Base-by-base conservation (phyloP, 2,113 vertebrate species). In the Salvelinus namaycush region DNA sequence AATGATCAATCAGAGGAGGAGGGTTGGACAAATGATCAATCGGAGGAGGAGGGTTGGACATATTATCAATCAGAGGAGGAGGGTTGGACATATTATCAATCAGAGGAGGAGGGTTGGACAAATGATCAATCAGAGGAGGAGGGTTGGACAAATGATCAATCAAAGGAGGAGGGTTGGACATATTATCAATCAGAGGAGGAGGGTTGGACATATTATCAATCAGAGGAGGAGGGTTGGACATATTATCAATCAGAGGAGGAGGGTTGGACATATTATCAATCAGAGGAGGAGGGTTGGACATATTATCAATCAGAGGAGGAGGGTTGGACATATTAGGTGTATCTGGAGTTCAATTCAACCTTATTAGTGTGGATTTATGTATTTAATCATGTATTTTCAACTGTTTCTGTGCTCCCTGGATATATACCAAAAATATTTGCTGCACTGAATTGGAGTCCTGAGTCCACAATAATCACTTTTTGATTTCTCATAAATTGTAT, bases 101-200 rank as follows among this genome's bases (percentile, higher is more conserved):
- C 34, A 39, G 34, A 6, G 34, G 7, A 39, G 34, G 34, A 39
- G 7, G 34, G 22, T 60, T 70, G 69, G 44, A 11, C 22, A 18
- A 11, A 70, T 49, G 8, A 39, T 1, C 34, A 39, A 14, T 70
- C 39, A 14, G 26, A 27, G 81, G 84, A 39, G 34, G 34, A 7
- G 34, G 34, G 34, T 39, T 39, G 34, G 34, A 1, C 34, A 39
- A 0, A 39, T 39, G 8, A 39, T 0, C 34, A 8, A 1, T 39
- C 34, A 39, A 7, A 8, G 1, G 6, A 34, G 34, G 34, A 7
- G 34, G 34, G 34, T 39, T 39, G 34, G 34, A 1, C 34, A 8
- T 0, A 34, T 34, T 34, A 39, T 76, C 57, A 34, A 7, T 34
- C 34, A 34, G 34, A 7, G 34, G 34, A 34, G 34, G 34, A 34